Base-by-base conservation (phyloP, 2,797 vertebrate species). In the Anisognathus igniventris region DNA sequence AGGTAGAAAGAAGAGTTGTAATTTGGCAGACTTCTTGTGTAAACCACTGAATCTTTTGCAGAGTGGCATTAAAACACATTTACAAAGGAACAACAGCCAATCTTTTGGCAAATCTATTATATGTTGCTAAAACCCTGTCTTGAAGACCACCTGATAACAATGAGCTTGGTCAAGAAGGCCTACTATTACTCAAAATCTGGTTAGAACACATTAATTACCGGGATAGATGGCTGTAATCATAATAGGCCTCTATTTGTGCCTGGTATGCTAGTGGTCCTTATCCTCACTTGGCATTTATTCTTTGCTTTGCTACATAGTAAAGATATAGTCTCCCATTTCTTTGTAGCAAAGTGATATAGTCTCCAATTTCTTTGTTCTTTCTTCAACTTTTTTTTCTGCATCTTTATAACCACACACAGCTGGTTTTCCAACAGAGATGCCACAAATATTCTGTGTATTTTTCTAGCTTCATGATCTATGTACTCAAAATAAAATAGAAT, bases 71-170 rank as follows among this genome's bases (percentile, higher is more conserved):
- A 61, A 78, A 90, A 65, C 31, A 74, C 22, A 62, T 74, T 91
- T 71, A 45, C 45, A 85, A 37, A 12, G 12, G 28, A 86, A 31
- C 45, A 44, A 80, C 40, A 54, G 79, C 45, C 23, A 91, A 89
- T 62, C 66, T 85, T 78, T 51, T 1, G 3, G 58, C 48, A 78
- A 75, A 82, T 78, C 56, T 87, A 70, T 50, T 64, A 74, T 14
- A 37, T 31, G 28, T 7, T 0, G 0, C 57, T 88, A 86, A 92
- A 90, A 76, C 48, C 40, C 37, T 70, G 10, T 64, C 70, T 92
- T 73, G 66, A 96, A 92, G 58, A 84, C 58, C 33, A 70, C 75
- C 61, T 95, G 54, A 93, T 84, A 92, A 42, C 21, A 78, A 90
- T 88, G 40, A 88, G 6, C 54, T 73, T 64, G 50, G 74, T 81